Evolutionary conservation across 2,888 invertebrate genomes (phyloP).

Genomic region (Plemyria rubiginata): DNA sequence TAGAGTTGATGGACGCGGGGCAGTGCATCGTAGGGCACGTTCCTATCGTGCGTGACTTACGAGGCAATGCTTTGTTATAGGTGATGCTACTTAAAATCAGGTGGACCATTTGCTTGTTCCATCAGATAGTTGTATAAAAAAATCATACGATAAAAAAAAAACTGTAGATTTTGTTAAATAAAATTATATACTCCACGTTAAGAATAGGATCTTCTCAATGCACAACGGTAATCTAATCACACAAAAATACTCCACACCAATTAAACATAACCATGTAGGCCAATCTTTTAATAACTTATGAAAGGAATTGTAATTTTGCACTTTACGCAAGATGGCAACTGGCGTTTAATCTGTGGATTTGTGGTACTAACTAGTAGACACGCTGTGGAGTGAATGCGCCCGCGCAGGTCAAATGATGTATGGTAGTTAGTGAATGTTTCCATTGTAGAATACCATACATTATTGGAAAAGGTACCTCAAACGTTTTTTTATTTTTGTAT

Average conservation of each 20-base stretch:
- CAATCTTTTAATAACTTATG: constrained; percentile 9
- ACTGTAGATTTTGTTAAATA: too few species aligned
- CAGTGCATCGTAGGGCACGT: too few species aligned
- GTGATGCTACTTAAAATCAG: too few species aligned
- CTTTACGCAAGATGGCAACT: constrained; percentile 7
- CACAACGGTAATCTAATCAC: constrained; percentile 4
- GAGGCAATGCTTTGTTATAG: too few species aligned
- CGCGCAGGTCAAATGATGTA: constrained; percentile 53
- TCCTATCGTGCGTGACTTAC: too few species aligned
- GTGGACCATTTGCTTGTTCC: too few species aligned
- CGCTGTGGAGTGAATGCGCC: constrained; percentile 59
- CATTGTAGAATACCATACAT: constrained; percentile 39
- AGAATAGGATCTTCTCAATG: background rate
- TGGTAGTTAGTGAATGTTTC: constrained; percentile 35
- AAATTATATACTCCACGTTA: too few species aligned
- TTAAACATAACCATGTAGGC: constrained; percentile 6
- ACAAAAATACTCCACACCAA: constrained; percentile 9
- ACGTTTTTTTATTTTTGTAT: too few species aligned
- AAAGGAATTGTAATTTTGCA: constrained; percentile 16
- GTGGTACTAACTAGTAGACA: constrained; percentile 34
- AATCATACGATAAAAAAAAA: too few species aligned
- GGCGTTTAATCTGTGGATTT: constrained; percentile 1
- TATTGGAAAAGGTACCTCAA: background rate
- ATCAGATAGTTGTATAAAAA: too few species aligned
- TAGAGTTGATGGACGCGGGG: too few species aligned